Base-by-base conservation (phyloP, 2,888 invertebrate genomes). In the Blastobasis adustella region DNA sequence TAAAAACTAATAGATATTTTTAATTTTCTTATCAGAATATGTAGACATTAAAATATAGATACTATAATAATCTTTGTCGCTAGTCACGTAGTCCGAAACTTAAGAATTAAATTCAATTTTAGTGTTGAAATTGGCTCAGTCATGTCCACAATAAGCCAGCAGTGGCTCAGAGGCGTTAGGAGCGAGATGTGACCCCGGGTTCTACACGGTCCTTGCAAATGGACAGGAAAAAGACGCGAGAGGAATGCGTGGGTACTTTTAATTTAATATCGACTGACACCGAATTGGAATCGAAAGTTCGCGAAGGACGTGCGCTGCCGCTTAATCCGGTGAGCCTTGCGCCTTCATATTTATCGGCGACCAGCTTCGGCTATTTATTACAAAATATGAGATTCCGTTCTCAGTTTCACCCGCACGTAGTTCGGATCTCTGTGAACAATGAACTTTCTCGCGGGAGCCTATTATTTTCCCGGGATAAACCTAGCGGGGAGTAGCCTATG, bases 191-290 rank as follows among this genome's bases (percentile, higher is more conserved):
- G 85, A 85, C 83, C 80, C 79, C 76, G 79, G 70, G 71, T 76
- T 80, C 79, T 82, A 84, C 82, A 85, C 79, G 82, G 84, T 76
- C 84, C 83, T 84, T 79, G 83, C 82, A 87, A 88, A 88, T 88
- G 88, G 88, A 87, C 88, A 88, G 86, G 88, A 87, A 88, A 87
- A 87, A 87, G 85, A 83, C 83, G 82, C 82, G 86, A 63, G 67
- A 76, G 79, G 86, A 87, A 85, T 85, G 83, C 83, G 84, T 86
- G 85, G 87, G 85, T 82, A 75, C 82, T 85, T 87, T 87, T 87
- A 87, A 88, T 87, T 88, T 87, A 87, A 87, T 87, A 87, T 85
- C 78, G 83, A 79, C 84, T 83, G 85, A 87, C 87, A 87, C 76
- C 83, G 82, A 84, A 87, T 83, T 82, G 80, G 82, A 86, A 88